Evolutionary conservation across 1,140 invertebrate genomes (phyloP).

Genomic region (Drosophila bifasciata): DNA sequence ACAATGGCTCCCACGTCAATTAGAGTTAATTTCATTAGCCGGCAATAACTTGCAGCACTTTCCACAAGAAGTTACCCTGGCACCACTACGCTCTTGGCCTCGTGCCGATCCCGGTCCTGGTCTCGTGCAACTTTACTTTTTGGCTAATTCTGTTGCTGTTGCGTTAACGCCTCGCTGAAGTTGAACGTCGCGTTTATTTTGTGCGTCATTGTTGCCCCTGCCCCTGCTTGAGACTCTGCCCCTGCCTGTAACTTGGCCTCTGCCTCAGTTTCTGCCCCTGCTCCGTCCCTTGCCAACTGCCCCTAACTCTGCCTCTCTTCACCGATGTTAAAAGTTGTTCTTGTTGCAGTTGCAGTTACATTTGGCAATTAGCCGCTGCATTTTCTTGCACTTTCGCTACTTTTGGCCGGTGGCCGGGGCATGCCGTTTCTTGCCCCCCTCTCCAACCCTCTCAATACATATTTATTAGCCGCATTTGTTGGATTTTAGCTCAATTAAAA

Average conservation of each 20-base stretch:
- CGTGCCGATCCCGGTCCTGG: no score
- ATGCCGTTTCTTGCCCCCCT: not conserved
- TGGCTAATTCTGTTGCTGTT: slow-evolving; percentile 80
- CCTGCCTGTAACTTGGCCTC: slow-evolving; percentile 1
- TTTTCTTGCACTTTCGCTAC: slow-evolving; percentile 51
- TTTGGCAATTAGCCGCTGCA: slow-evolving; percentile 77
- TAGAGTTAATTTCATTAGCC: slow-evolving; percentile 80
- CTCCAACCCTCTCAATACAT: slow-evolving; percentile 62
- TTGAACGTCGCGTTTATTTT: slow-evolving; percentile 77
- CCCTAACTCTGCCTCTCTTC: slow-evolving; percentile 4
- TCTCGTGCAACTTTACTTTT: slow-evolving; percentile 62
- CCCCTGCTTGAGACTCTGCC: slow-evolving; percentile 15
- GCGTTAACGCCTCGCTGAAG: slow-evolving; percentile 67
- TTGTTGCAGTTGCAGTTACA: slow-evolving; percentile 56
- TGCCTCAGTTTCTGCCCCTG: not conserved
- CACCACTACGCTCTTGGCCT: slow-evolving; percentile 3
- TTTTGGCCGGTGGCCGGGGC: slow-evolving; percentile 28
- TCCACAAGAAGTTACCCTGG: slow-evolving; percentile 53
- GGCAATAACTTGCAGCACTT: slow-evolving; percentile 78
- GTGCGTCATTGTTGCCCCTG: slow-evolving; percentile 51
- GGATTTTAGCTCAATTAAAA: slow-evolving; percentile 82
- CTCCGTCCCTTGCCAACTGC: no score
- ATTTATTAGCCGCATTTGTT: slow-evolving; percentile 82
- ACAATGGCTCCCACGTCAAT: slow-evolving; percentile 68
- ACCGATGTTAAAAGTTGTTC: slow-evolving; percentile 20